Evolutionary conservation across 2,888 invertebrate species (phyloP), one percentile per base, ranked within the genome.

Genomic region (Hecatera dysodea): DNA sequence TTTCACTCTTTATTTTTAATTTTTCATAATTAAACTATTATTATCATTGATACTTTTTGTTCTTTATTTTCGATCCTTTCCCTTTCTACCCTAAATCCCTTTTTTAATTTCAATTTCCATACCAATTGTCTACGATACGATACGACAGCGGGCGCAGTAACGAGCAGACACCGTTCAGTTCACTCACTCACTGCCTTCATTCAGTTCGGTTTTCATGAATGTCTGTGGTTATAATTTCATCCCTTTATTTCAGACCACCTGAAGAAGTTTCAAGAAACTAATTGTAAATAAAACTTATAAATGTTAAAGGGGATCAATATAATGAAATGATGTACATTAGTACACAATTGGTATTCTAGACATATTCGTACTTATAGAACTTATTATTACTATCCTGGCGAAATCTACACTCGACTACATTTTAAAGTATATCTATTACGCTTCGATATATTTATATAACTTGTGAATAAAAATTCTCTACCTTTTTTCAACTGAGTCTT

Each of bases 11-110:
- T 94, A 95, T 94, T 95, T 94, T 95, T 95, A 94, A 92, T 95
- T 95, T 95, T 95, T 95, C 93, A 92, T 95, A 93, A 95, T 95
- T 95, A 96, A 96, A 95, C 92, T 94, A 94, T 94, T 94, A 94
- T 95, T 94, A 93, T 94, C 93, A 94, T 94, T 94, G 89, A 93
- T 89, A 90, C 87, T 93, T 94, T 94, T 94, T 91, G 93, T 94
- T 93, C 88, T 93, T 95, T 94, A 91, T 93, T 93, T 94, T 91
- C 86, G 84, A 88, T 89, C 89, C 87, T 90, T 88, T 85, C 91
- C 91, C 78, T 89, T 90, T 88, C 89, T 90, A 78, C 89, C 90
- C 90, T 88, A 33, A 74, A 69, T 87, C 88, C 88, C 83, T 89
- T 88, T 87, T 86, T 87, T 86, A 86, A n/a, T 84, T 88, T 84